Percentiles rank a stretch among this genome's conserved stretches.
Conservation (phyloP, 1,140 invertebrate species). For the Drosophila oshimai region DNA sequence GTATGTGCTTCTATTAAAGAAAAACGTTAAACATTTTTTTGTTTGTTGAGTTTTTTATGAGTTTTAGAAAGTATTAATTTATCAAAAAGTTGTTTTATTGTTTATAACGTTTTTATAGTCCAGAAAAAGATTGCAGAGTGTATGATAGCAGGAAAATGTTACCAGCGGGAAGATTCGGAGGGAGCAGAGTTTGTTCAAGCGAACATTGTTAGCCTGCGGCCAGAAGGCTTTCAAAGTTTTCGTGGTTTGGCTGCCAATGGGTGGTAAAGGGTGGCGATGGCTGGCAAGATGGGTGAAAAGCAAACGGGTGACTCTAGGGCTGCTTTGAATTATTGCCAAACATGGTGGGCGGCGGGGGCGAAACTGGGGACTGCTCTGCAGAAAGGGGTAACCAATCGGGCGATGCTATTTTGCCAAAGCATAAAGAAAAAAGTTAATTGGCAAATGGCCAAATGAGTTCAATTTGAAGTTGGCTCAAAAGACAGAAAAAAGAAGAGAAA, state of each 20-base stretch:
- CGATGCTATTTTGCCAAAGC: slow-evolving; percentile 21
- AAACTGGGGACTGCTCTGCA: background rate
- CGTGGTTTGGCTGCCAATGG: slow-evolving; percentile 43
- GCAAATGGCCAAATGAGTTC: slow-evolving; percentile 56
- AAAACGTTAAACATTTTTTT: no score
- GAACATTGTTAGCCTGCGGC: slow-evolving; percentile 54
- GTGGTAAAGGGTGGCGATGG: slow-evolving; percentile 30
- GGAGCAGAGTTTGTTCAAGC: slow-evolving; percentile 41
- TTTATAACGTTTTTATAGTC: no score
- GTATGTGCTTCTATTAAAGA: no score
- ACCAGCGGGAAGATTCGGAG: slow-evolving; percentile 5
- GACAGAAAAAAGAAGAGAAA: background rate
- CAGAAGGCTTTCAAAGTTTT: slow-evolving; percentile 58
- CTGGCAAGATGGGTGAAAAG: slow-evolving; percentile 5
- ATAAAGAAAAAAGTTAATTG: slow-evolving; percentile 43
- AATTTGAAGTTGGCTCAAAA: slow-evolving; percentile 35
- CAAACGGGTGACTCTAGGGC: background rate
- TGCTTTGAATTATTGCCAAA: slow-evolving; percentile 53
- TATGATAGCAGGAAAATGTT: slow-evolving; percentile 5
- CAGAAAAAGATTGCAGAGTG: no score
- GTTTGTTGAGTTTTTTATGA: no score
- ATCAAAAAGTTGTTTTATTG: no score
- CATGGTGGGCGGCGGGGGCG: background rate
- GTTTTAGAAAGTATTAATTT: no score
- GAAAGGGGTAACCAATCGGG: slow-evolving; percentile 37